Evolutionary conservation across 2,797 vertebrate genomes (phyloP), one percentile per base, ranked within the genome.

Genomic region (Pangasius mekongensis): DNA sequence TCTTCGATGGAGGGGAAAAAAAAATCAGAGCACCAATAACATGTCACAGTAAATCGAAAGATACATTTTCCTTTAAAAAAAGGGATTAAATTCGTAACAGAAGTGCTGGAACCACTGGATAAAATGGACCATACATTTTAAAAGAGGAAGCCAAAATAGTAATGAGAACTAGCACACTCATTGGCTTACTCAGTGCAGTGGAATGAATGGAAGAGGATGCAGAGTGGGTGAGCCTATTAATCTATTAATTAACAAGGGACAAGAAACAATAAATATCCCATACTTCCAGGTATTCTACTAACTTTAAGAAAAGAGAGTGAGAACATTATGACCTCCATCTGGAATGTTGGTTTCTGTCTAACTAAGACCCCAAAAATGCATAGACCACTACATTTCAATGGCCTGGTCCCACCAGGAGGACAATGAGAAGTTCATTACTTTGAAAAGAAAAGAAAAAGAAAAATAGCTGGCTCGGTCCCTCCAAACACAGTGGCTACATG

Each of bases 381-480:
- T 66, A 80, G 39, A 88, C 85, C 74, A 87, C 90, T 89, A 93
- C 91, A 90, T 92, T 92, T 93, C 89, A 89, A 89, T 89, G 87
- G 93, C 85, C 89, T 89, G 87, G 92, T 89, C 90, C 91, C 92
- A 86, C 87, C 88, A 78, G 83, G 86, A 83, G 82, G 87, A 89
- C 71, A 89, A 82, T 71, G 69, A 81, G 7, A 87, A 67, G 60
- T 74, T 87, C 82, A 84, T 74, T 87, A 71, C 73, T 82, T 56
- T 73, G 36, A 89, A 81, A 90, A 20, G 33, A 36, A 36, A 36
- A 36, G 1, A 36, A 36, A 36, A 54, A 33, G 49, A 87, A 62
- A 84, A 84, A 87, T 87, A 73, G 82, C 49, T 87, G 58, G 77
- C 33, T 60, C 78, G 9, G 49, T 73, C 54, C 49, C 18, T 89